A percentile compares a stretch with the other conserved stretches of the same genome.
Evolutionary conservation across 2,888 invertebrate genomes (phyloP).

Genomic region (Camponotus fellah): DNA sequence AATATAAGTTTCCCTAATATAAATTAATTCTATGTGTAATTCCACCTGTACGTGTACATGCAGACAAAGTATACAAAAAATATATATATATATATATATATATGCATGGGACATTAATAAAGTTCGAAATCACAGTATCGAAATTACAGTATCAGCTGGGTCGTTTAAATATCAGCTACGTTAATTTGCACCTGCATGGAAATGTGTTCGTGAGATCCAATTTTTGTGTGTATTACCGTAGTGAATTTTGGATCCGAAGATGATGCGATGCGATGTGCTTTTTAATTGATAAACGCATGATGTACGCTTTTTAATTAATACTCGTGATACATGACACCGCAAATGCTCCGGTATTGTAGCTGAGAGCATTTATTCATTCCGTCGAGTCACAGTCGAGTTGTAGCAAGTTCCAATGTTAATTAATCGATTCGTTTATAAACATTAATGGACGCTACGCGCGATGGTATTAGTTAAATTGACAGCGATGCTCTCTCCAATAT

Average conservation of each 20-base stretch:
- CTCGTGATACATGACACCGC: constrained; percentile 18
- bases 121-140: constrained; percentile 31
- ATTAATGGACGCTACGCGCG: constrained; percentile 27
- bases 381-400: constrained; percentile 16
- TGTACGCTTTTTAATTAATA: constrained; percentile 47
- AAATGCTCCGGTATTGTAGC: not conserved
- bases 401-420: constrained; percentile 36
- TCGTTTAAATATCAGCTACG: constrained; percentile 44
- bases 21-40: constrained; percentile 40
- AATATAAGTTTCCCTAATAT: constrained; percentile 32
- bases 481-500: constrained; percentile 22
- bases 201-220: constrained; percentile 38
- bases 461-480: constrained; percentile 22
- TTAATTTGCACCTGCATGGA: constrained; percentile 38
- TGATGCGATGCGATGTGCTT: constrained; percentile 40
- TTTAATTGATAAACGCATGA: constrained; percentile 45
- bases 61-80: not conserved
- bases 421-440: constrained; percentile 52
- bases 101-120: constrained; percentile 34
- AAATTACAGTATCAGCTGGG: constrained; percentile 14
- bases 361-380: constrained; percentile 29
- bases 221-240: not conserved
- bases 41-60: not conserved
- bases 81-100: not conserved
- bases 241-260: not conserved